These are phyloP conservation scores for Delphinus delphis DNA, from an alignment of 2,113 vertebrate species.

Conservation along the genomic window DNA sequence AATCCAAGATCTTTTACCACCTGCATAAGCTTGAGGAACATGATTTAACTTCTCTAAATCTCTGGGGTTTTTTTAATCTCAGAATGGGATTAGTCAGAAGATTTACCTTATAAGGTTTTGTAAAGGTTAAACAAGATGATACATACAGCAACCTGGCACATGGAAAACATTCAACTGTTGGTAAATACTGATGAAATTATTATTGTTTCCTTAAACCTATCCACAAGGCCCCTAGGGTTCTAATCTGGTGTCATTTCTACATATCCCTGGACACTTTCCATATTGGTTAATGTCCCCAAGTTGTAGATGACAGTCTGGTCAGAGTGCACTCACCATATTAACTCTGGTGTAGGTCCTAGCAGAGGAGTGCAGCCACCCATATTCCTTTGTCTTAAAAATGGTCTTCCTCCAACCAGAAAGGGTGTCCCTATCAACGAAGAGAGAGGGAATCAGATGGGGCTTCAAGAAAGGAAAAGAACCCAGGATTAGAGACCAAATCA, in stretches of 20 bases:
- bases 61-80: not conserved
- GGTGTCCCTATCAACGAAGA: not conserved
- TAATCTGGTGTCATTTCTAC: not conserved
- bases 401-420: not conserved
- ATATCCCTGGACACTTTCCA: not conserved
- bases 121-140: conserved; percentile 1
- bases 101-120: not conserved
- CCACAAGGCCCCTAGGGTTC: not conserved
- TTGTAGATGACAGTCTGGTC: not conserved
- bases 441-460: not conserved
- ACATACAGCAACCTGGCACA: not conserved
- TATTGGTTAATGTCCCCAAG: not conserved
- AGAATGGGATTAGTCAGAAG: conserved; percentile 7
- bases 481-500: not conserved
- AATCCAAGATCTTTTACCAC: conserved; percentile 20
- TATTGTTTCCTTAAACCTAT: not conserved
- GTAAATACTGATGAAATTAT: not conserved
- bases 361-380: not conserved
- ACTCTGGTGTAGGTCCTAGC: not conserved
- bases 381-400: not conserved
- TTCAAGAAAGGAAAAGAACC: conserved; percentile 5
- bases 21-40: conserved; percentile 21
- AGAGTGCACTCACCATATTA: not conserved
- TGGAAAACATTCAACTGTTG: not conserved
- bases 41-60: conserved; percentile 11